Evolutionary conservation across 2,797 vertebrate species (phyloP), one percentile per base, ranked within the genome.

Genomic region (Lacerta agilis): DNA sequence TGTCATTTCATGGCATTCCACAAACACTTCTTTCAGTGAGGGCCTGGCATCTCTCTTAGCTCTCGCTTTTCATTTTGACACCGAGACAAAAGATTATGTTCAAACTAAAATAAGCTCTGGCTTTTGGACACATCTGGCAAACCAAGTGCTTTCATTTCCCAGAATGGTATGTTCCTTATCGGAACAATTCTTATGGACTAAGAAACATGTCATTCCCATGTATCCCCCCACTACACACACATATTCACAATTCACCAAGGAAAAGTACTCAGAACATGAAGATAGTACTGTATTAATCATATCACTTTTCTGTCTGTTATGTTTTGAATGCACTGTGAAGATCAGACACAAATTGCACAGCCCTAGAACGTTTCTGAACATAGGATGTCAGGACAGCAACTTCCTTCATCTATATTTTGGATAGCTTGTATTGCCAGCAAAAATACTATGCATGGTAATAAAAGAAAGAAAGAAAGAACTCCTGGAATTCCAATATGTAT

Each of bases 81-180:
- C 69, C 36, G 86, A 88, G 85, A 61, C 82, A 86, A 79, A 92
- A 89, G 49, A 77, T 18, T 79, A 76, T 4, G 55, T 85, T 38
- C n/a, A 23, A 2, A 41, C 81, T 80, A 64, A 58, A 85, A 79
- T 0, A 6, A 82, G 71, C 0, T 4, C 79, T 86, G 33, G 1
- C 0, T 8, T 10, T 76, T n/a, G 77, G 49, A 61, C 25, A 45
- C 13, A 11, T 64, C 49, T 90, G 64, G 25, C 78, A 81, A 29
- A 20, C n/a, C 10, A 36, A 81, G 33, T 27, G 66, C 73, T 77
- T 88, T 76, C 33, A 49, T 88, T 89, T 67, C 49, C 11, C 86
- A 83, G n/a, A 77, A 49, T 49, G 43, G 18, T 71, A 41, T 86
- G 90, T 61, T 89, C 83, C 82, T 87, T 2, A 66, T 85, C 33